These are phyloP conservation scores for Mus pahari DNA, from an alignment of 2,113 vertebrate species.

Conservation along the genomic window DNA sequence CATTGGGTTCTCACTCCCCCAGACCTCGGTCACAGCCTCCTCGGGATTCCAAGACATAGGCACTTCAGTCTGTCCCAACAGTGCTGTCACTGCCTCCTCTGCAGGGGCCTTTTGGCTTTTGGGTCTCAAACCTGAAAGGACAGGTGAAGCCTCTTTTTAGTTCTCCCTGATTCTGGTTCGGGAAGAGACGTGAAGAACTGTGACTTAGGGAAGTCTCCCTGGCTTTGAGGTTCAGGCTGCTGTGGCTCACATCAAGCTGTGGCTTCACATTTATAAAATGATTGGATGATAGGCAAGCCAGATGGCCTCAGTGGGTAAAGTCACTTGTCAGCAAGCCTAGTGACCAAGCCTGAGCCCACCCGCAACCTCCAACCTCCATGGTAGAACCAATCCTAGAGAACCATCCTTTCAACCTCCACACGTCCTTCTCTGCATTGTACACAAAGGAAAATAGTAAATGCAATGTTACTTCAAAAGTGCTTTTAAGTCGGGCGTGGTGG, in stretches of 20 bases:
- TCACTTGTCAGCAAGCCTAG: not conserved
- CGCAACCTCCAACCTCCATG: not conserved
- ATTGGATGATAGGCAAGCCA: not conserved
- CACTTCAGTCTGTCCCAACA: not conserved
- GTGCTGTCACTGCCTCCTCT: not conserved
- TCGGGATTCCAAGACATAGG: not conserved
- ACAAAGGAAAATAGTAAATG: not conserved
- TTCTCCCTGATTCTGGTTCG: not conserved
- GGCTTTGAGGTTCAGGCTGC: not conserved
- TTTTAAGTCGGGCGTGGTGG: too few relatives aligned
- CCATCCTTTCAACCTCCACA: not conserved
- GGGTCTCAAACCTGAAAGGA: slow-evolving; percentile 63
- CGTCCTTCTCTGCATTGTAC: not conserved
- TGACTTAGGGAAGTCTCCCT: not conserved
- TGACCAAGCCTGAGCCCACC: not conserved
- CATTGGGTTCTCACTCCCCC: not conserved
- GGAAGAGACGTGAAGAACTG: not conserved
- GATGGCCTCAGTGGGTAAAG: not conserved
- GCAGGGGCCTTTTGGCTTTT: not conserved
- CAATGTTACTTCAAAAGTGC: not conserved
- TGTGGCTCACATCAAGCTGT: not conserved
- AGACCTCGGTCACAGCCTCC: slow-evolving; percentile 40
- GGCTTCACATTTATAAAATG: not conserved
- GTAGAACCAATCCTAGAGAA: not conserved
- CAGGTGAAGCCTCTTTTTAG: not conserved